These are phyloP conservation scores for Melanotaenia pygmaea DNA, from an alignment of 2,797 vertebrate genomes.

Conservation along the genomic window DNA sequence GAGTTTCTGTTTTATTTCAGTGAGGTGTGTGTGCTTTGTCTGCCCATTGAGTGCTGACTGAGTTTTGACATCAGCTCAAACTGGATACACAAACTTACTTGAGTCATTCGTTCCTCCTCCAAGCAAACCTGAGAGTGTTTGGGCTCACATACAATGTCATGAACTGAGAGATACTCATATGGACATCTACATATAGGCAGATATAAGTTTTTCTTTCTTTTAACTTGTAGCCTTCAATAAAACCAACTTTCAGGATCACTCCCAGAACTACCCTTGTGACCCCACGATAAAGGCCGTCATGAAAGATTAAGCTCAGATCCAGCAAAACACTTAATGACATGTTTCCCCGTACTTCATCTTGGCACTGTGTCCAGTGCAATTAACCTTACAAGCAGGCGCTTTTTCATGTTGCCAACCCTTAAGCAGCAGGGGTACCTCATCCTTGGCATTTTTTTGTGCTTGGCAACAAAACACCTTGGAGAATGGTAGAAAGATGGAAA, in stretches of 20 bases:
- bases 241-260: constrained; percentile 53
- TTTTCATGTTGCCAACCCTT: constrained; percentile 57
- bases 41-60: constrained; percentile 68
- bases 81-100: constrained; percentile 76
- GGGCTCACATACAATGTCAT: constrained; percentile 16
- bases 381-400: constrained; percentile 73
- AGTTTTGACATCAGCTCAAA: constrained; percentile 78
- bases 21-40: constrained; percentile 72
- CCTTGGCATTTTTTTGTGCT: constrained; percentile 61
- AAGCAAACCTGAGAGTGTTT: constrained; percentile 47
- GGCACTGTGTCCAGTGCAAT: constrained; percentile 73
- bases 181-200: not conserved
- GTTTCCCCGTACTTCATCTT: constrained; percentile 62
- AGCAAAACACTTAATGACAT: constrained; percentile 72
- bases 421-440: constrained; percentile 62
- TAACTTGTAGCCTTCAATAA: constrained; percentile 36
- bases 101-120: constrained; percentile 48
- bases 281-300: constrained; percentile 62
- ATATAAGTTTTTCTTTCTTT: not conserved
- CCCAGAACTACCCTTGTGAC: constrained; percentile 55
- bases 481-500: constrained; percentile 15
- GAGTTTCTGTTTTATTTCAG: constrained; percentile 82
- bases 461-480: constrained; percentile 73
- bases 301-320: constrained; percentile 72
- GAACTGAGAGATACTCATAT: constrained; percentile 15